Evolutionary conservation across 2,888 invertebrate genomes (phyloP).

Genomic region (Cryptocheilus praepositus): DNA sequence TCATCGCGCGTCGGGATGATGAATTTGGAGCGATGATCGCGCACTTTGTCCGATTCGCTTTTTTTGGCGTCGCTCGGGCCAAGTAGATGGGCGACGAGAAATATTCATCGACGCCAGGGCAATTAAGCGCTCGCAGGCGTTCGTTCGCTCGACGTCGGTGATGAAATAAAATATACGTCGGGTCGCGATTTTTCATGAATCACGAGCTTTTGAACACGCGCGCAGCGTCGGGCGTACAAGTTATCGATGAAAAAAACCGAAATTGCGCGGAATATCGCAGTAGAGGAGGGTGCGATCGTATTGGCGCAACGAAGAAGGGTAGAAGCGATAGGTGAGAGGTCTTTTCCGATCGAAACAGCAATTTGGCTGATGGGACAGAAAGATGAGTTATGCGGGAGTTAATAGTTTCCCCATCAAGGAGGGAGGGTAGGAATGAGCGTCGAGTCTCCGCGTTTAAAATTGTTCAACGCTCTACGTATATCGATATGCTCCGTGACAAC

Average conservation of each 20-base stretch:
- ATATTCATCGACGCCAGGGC: background rate
- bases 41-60: no score
- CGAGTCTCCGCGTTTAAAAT: background rate
- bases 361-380: slow-evolving; percentile 53
- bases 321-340: slow-evolving; percentile 17
- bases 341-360: slow-evolving; percentile 37
- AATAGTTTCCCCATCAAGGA: slow-evolving; percentile 46
- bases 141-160: background rate
- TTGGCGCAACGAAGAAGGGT: background rate
- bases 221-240: slow-evolving; percentile 32
- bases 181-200: slow-evolving; percentile 42
- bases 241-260: slow-evolving; percentile 39
- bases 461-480: background rate
- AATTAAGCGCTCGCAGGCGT: no score
- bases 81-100: background rate
- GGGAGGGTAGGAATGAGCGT: background rate
- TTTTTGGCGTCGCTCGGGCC: no score
- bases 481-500: slow-evolving; percentile 9
- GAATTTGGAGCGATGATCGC: no score
- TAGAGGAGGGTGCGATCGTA: no score
- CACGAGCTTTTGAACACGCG: slow-evolving; percentile 32
- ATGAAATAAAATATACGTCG: slow-evolving; percentile 27
- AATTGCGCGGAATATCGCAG: slow-evolving; percentile 39
- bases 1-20: no score
- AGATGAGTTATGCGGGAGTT: slow-evolving; percentile 53